A percentile compares a stretch with the other conserved stretches of the same genome.
These are phyloP conservation scores for Thalassoma bifasciatum DNA, from an alignment of 2,113 vertebrate species.

Conservation along the genomic window DNA sequence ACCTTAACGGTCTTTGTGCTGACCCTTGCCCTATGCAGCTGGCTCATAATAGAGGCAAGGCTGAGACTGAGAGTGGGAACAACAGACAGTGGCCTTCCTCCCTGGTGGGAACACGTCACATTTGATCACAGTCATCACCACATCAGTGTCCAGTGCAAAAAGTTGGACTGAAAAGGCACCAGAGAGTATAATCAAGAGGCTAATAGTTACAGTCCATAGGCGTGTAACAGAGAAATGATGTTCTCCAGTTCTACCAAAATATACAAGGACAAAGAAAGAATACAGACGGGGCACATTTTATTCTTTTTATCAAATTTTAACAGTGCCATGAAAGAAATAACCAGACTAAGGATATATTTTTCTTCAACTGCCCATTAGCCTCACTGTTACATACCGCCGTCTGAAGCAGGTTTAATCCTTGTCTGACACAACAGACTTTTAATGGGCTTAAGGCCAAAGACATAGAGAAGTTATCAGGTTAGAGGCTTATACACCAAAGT, in stretches of 20 bases:
- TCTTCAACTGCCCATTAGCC: slow-evolving; percentile 62
- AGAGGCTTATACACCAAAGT: slow-evolving; percentile 78
- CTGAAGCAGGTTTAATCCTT: slow-evolving; percentile 78
- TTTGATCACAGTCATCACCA: slow-evolving; percentile 69
- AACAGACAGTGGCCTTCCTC: slow-evolving; percentile 70
- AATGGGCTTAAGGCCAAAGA: slow-evolving; percentile 81
- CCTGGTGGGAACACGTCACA: slow-evolving; percentile 74
- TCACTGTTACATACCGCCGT: slow-evolving; percentile 52
- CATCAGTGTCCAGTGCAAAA: slow-evolving; percentile 47
- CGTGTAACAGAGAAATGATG: slow-evolving; percentile 28
- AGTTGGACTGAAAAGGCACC: slow-evolving; percentile 26
- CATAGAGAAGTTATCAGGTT: slow-evolving; percentile 78
- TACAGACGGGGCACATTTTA: not conserved
- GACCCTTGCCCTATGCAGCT: slow-evolving; percentile 74
- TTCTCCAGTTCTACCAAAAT: not conserved
- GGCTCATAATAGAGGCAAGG: slow-evolving; percentile 71
- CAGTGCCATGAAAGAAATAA: slow-evolving; percentile 6
- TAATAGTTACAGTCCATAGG: slow-evolving; percentile 23
- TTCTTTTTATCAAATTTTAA: slow-evolving; percentile 3
- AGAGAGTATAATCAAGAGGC: slow-evolving; percentile 23
- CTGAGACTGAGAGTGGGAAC: slow-evolving; percentile 60
- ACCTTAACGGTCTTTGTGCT: slow-evolving; percentile 61
- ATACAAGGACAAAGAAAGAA: not conserved
- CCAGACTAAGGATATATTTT: slow-evolving; percentile 20
- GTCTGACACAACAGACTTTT: slow-evolving; percentile 84